These are phyloP conservation scores for Drosophila nigritarsus DNA, from an alignment of 2,888 invertebrate genomes.

Conservation along the genomic window DNA sequence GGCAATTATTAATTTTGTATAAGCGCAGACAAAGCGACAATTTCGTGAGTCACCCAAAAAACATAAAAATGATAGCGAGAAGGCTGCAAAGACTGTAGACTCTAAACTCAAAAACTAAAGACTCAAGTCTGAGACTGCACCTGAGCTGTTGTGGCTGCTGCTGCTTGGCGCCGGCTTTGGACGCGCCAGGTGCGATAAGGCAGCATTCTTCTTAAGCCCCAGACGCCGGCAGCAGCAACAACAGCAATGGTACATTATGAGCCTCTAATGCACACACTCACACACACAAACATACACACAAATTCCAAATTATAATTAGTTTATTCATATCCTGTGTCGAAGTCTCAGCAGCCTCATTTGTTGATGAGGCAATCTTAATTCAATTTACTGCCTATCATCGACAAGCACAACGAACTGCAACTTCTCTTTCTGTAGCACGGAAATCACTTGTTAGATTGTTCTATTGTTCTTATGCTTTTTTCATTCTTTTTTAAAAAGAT, in stretches of 20 bases:
- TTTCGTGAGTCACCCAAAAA: conserved; percentile 72
- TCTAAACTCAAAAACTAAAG: neutral
- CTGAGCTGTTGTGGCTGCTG: conserved; percentile 53
- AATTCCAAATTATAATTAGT: conserved; percentile 75
- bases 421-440: conserved; percentile 37
- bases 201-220: conserved; percentile 69
- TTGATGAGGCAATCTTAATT: conserved; percentile 76
- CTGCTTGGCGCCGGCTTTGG: conserved; percentile 71
- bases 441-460: neutral
- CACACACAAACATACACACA: conserved; percentile 27
- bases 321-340: conserved; percentile 80
- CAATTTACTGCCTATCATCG: conserved; percentile 68
- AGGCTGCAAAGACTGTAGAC: conserved; percentile 9
- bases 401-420: conserved; percentile 31
- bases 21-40: conserved; percentile 51
- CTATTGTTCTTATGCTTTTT: neutral
- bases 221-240: conserved; percentile 59
- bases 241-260: conserved; percentile 51
- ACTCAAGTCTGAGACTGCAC: conserved; percentile 52
- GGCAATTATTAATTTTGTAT: conserved; percentile 76
- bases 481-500: too few species aligned
- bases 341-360: conserved; percentile 73
- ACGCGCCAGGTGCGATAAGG: conserved; percentile 76
- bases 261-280: conserved; percentile 70
- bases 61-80: conserved; percentile 59